These are phyloP conservation scores for Zaprionus tsacasi DNA, from an alignment of 1,140 invertebrate species.

Conservation along the genomic window DNA sequence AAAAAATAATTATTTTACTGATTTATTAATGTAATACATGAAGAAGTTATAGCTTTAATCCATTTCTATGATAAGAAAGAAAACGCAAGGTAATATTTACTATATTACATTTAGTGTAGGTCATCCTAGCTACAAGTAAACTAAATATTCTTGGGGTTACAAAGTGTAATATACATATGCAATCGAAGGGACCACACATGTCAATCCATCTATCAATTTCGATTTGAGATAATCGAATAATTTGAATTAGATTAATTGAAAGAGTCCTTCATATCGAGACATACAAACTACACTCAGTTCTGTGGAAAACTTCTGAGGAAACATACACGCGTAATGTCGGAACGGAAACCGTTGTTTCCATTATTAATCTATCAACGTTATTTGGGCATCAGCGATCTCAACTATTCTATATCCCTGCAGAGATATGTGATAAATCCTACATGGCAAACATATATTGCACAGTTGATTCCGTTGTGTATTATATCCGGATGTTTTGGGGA, in stretches of 20 bases:
- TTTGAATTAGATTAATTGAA: constrained; percentile 14
- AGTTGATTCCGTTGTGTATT: constrained; percentile 4
- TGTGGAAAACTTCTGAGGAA: not conserved
- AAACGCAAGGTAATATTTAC: no score
- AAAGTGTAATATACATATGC: no score
- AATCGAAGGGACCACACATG: no score
- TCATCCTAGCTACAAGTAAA: no score
- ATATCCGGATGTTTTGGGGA: not conserved
- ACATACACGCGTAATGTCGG: not conserved
- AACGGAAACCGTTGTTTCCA: not conserved
- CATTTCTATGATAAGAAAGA: no score
- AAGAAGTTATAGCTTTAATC: not conserved
- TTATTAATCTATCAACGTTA: constrained; percentile 18
- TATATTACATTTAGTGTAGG: not conserved
- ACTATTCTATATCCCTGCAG: constrained; percentile 12
- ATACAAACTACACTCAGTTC: not conserved
- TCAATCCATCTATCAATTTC: not conserved
- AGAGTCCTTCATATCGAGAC: not conserved
- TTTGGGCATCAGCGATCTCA: constrained; percentile 21
- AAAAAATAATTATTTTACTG: not conserved
- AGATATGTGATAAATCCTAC: constrained; percentile 17
- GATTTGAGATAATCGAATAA: not conserved
- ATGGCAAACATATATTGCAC: not conserved
- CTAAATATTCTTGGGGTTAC: no score
- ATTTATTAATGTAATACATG: not conserved